Evolutionary conservation across 2,113 vertebrate genomes (phyloP).

Genomic region (Morone saxatilis): DNA sequence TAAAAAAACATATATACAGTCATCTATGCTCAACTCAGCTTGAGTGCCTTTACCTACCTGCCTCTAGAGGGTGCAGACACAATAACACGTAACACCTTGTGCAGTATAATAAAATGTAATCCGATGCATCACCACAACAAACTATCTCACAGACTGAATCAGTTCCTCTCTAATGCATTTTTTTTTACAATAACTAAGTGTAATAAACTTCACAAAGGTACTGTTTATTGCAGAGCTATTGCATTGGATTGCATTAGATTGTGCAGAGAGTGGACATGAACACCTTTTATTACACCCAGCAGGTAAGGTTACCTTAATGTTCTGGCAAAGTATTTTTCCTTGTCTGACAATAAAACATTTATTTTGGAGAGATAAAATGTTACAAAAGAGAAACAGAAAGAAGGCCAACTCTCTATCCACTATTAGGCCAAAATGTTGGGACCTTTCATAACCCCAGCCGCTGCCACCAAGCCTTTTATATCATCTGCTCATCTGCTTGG

Average conservation of each 20-base stretch:
- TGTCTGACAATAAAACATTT: constrained; percentile 25
- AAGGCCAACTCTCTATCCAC: not conserved
- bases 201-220: not conserved
- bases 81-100: not conserved
- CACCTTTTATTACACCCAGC: not conserved
- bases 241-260: not conserved
- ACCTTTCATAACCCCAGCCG: constrained; percentile 41
- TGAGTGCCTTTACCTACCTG: not conserved
- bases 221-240: not conserved
- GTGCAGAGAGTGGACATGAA: not conserved
- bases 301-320: not conserved
- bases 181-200: not conserved
- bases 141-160: not conserved
- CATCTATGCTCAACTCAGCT: not conserved
- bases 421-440: constrained; percentile 33
- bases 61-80: not conserved
- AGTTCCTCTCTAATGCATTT: not conserved
- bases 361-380: not conserved
- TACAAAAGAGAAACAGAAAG: constrained; percentile 4
- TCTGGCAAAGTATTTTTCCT: constrained; percentile 7
- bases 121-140: not conserved
- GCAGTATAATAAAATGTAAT: constrained; percentile 9
- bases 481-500: constrained; percentile 44
- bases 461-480: constrained; percentile 30
- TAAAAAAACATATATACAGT: not conserved